phyloP scores from a whole-genome alignment of 1,140 invertebrate species.

The Megalopta genalis region DNA sequence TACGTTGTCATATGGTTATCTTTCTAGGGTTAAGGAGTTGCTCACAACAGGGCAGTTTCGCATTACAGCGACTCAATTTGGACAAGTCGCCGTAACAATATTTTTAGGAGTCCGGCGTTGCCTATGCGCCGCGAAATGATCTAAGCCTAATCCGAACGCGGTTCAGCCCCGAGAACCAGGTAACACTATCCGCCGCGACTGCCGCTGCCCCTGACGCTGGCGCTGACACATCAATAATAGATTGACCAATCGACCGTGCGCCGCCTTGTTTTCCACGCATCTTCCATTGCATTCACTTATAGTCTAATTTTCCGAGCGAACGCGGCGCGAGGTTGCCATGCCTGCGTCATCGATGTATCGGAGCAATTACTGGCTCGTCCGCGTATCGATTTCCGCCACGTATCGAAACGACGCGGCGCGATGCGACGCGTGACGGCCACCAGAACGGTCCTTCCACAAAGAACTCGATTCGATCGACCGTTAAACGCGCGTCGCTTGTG shows the following conservation, averaged over 20 bases:
- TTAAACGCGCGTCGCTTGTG: not conserved
- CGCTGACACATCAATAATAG: constrained; percentile 1
- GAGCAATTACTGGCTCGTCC: constrained; percentile 13
- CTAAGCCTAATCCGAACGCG: too few species aligned
- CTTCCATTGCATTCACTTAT: constrained; percentile 20
- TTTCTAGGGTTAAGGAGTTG: too few species aligned
- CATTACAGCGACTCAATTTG: too few species aligned
- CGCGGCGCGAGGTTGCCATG: not conserved
- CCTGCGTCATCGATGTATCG: not conserved
- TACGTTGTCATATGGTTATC: too few species aligned
- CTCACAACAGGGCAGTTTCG: too few species aligned
- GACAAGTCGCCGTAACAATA: too few species aligned
- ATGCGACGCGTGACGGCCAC: not conserved
- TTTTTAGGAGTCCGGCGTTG: too few species aligned
- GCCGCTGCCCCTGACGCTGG: not conserved
- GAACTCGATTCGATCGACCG: constrained; percentile 6
- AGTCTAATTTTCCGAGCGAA: constrained; percentile 21
- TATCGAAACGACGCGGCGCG: too few species aligned
- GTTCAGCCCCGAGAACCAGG: not conserved
- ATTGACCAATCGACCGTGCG: constrained; percentile 19
- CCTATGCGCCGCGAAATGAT: not conserved
- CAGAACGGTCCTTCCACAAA: not conserved
- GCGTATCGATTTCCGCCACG: not conserved
- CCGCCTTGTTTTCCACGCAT: constrained; percentile 12
- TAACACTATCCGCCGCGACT: constrained; percentile 18